Percentiles rank a stretch among this genome's conserved stretches.
phyloP scores from a whole-genome alignment of 2,888 invertebrate species.

The Papilio demoleus region DNA sequence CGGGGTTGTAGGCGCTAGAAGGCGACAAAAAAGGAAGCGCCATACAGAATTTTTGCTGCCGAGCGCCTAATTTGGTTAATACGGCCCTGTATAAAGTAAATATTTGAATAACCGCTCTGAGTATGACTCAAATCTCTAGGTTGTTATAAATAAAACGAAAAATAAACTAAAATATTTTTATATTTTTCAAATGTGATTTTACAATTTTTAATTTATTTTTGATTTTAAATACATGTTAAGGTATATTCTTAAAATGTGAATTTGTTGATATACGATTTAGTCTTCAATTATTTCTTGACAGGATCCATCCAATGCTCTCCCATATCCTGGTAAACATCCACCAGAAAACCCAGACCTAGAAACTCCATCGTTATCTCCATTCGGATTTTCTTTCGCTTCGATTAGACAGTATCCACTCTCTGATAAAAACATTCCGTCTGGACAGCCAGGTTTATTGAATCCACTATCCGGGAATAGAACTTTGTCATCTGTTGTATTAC shows the following conservation, averaged over 20 bases:
- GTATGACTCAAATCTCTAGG: too few species aligned
- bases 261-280: background rate
- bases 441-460: conserved; percentile 9
- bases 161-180: too few species aligned
- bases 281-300: conserved; percentile 38
- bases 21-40: too few species aligned
- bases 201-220: too few species aligned
- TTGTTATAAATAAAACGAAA: too few species aligned
- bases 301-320: conserved; percentile 33
- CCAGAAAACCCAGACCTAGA: background rate
- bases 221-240: too few species aligned
- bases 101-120: background rate
- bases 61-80: background rate
- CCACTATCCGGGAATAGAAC: conserved; percentile 27
- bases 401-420: conserved; percentile 29
- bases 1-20: background rate
- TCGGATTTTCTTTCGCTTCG: background rate
- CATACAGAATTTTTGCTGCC: background rate
- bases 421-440: conserved; percentile 19
- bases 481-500: background rate
- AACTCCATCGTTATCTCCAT: background rate
- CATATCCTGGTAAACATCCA: conserved; percentile 22
- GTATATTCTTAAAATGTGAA: too few species aligned
- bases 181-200: too few species aligned
- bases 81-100: background rate